Percentiles rank a stretch among this genome's conserved stretches.
Conservation (phyloP, 2,888 invertebrate species). For the Minunthozetes semirufus region DNA sequence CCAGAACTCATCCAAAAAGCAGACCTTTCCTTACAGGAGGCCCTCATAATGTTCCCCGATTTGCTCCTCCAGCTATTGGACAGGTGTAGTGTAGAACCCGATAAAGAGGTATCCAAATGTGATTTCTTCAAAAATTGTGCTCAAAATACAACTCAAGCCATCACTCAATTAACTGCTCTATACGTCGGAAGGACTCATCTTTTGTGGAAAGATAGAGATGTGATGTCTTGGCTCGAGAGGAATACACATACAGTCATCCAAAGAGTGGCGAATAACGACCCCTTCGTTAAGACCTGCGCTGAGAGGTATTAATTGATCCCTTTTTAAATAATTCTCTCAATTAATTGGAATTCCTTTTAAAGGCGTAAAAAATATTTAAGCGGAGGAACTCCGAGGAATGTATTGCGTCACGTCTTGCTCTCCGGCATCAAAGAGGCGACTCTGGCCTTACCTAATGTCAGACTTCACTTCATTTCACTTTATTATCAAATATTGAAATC, state of each 20-base stretch:
- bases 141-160: slow-evolving; percentile 49
- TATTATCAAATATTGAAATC: neutral
- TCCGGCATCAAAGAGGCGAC: slow-evolving; percentile 64
- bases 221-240: slow-evolving; percentile 67
- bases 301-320: neutral
- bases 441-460: slow-evolving; percentile 56
- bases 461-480: slow-evolving; percentile 37
- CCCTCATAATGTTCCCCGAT: slow-evolving; percentile 73
- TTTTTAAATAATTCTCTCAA: neutral
- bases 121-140: slow-evolving; percentile 51
- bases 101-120: slow-evolving; percentile 57
- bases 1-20: slow-evolving; percentile 38
- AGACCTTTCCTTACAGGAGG: slow-evolving; percentile 57
- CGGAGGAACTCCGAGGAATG: slow-evolving; percentile 59
- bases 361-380: slow-evolving; percentile 55
- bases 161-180: slow-evolving; percentile 63
- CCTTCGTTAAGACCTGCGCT: slow-evolving; percentile 1
- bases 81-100: slow-evolving; percentile 66
- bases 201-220: slow-evolving; percentile 69
- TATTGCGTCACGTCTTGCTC: slow-evolving; percentile 63
- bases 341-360: neutral
- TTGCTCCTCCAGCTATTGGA: slow-evolving; percentile 65
- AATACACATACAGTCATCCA: slow-evolving; percentile 62
- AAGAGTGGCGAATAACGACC: slow-evolving; percentile 58
- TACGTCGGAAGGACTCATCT: slow-evolving; percentile 67